Conservation (phyloP, 2,888 invertebrate genomes). For the Synergus itoensis region DNA sequence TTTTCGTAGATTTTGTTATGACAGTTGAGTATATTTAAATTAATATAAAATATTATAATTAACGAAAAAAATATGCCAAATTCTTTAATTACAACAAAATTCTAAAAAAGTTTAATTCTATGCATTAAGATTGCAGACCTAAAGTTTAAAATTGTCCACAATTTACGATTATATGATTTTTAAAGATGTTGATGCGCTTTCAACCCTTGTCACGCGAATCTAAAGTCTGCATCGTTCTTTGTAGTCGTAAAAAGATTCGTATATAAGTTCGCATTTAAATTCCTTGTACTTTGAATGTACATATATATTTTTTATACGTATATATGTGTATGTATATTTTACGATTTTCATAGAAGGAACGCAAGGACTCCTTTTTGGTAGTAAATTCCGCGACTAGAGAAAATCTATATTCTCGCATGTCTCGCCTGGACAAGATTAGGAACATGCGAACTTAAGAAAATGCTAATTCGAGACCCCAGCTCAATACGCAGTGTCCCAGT, state of each 20-base stretch:
- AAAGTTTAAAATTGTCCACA: background rate
- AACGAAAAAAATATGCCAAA: background rate
- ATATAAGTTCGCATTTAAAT: background rate
- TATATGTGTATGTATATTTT: conserved; percentile 1
- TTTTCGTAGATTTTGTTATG: no score
- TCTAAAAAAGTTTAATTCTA: background rate
- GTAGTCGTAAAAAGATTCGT: background rate
- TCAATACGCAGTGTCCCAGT: conserved; percentile 45
- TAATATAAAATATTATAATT: background rate
- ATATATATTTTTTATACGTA: background rate
- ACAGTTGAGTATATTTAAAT: background rate
- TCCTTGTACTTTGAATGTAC: background rate
- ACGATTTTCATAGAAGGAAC: conserved; percentile 18
- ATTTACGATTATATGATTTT: background rate
- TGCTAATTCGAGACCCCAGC: conserved; percentile 46
- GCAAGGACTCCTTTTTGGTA: conserved; percentile 29
- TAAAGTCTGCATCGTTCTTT: background rate
- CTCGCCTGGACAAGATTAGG: conserved; percentile 44
- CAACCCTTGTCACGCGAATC: background rate
- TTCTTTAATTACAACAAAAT: background rate
- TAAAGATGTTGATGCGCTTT: background rate
- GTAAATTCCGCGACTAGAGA: conserved; percentile 41
- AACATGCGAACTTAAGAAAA: conserved; percentile 51
- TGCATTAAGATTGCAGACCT: background rate
- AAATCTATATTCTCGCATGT: conserved; percentile 51